phyloP scores from a whole-genome alignment of 2,797 vertebrate genomes.

The Cossypha dichroa region DNA sequence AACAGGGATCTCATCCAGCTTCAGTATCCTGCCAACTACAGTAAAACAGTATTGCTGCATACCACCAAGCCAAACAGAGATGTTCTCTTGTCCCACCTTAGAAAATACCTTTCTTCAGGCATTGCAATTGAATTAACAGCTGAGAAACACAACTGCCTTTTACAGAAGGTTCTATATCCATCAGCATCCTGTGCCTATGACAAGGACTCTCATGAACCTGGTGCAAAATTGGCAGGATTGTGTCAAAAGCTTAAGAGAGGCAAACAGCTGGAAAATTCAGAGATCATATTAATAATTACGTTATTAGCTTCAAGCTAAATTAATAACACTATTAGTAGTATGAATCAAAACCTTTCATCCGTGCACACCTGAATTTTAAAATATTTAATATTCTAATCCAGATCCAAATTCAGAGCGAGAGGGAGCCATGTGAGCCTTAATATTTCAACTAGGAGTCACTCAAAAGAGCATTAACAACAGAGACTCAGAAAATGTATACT shows the following conservation, averaged over 20 bases:
- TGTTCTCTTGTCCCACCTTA: background rate
- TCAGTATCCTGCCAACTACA: background rate
- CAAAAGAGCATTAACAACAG: conserved; percentile 12
- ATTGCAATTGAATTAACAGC: background rate
- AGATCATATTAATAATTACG: background rate
- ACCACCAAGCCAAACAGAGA: background rate
- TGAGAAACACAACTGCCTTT: background rate
- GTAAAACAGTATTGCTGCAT: background rate
- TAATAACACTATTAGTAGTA: background rate
- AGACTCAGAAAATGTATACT: conserved; percentile 5
- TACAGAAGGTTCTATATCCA: background rate
- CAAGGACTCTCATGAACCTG: background rate
- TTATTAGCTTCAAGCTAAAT: conserved; percentile 20
- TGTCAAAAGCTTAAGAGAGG: background rate
- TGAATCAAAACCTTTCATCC: conserved; percentile 16
- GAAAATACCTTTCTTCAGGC: background rate
- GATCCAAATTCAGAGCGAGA: conserved; percentile 4
- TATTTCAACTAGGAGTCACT: conserved; percentile 19
- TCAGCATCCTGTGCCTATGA: background rate
- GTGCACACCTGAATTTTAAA: background rate
- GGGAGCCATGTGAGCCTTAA: background rate
- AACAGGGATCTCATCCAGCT: background rate
- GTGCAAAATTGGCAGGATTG: background rate
- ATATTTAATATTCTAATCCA: conserved; percentile 27
- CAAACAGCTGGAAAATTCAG: background rate